phyloP scores from a whole-genome alignment of 2,888 invertebrate genomes.

The Hoplodrina blanda region DNA sequence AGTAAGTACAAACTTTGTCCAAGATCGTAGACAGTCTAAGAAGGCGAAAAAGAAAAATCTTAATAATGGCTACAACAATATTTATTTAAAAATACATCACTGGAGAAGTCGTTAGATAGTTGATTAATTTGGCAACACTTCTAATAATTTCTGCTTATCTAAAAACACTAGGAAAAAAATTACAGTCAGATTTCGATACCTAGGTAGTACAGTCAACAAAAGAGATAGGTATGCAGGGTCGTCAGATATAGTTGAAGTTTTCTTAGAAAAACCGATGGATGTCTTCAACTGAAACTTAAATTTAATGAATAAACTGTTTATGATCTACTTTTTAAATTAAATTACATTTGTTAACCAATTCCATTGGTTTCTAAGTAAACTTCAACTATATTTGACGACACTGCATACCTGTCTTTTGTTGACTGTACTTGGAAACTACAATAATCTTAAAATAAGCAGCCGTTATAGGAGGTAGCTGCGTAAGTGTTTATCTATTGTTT shows the following conservation, averaged over 20 bases:
- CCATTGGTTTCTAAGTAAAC: no score
- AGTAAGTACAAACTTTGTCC: no score
- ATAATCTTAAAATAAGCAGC: constrained; percentile 21
- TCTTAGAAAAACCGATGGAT: no score
- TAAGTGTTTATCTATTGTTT: constrained; percentile 3
- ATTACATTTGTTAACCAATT: no score
- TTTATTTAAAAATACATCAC: constrained; percentile 53
- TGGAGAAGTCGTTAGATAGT: constrained; percentile 41
- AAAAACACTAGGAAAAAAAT: constrained; percentile 6
- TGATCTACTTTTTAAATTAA: no score
- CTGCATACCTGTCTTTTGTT: no score
- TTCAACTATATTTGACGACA: no score
- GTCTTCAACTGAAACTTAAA: no score
- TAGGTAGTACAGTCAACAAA: background rate
- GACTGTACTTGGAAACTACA: background rate
- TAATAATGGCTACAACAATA: constrained; percentile 39
- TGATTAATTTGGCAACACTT: constrained; percentile 56
- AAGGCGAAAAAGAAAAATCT: background rate
- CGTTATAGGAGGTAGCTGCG: constrained; percentile 19
- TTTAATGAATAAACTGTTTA: no score
- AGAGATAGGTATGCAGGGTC: no score
- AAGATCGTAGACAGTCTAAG: no score
- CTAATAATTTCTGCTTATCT: constrained; percentile 27
- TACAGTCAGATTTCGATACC: constrained; percentile 12
- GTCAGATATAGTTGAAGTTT: no score